Evolutionary conservation across 2,113 vertebrate species (phyloP), one percentile per base, ranked within the genome.

Genomic region (Verasper variegatus): DNA sequence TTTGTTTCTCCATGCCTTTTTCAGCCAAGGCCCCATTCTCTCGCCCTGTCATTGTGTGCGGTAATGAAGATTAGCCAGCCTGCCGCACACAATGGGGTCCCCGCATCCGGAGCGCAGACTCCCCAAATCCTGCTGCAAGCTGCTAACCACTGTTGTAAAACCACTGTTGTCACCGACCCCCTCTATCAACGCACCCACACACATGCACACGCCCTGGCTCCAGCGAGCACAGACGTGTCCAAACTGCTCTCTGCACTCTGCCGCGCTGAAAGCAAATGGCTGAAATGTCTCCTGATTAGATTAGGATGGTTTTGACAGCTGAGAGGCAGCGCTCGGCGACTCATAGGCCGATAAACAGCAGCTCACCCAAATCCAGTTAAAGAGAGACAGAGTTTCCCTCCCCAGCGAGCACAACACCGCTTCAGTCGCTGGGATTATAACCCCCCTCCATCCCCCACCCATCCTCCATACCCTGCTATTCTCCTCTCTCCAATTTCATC

Each of bases 291-390:
- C 75, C 78, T 86, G 92, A 93, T 91, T 91, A 91, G 92, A 93
- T 93, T 89, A 90, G 89, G 85, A 70, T 68, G 91, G 58, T 88
- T 90, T 86, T 90, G 87, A 92, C 87, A 81, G 90, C 85, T 88
- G 85, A 90, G 87, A 83, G 86, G 69, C 56, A 82, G 72, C 76
- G 68, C 84, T 86, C 75, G 83, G 87, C 83, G 76, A 92, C 85
- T 88, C 83, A 66, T 61, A 75, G 35, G 8, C 82, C 72, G 85
- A 91, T 90, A 90, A 91, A 93, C 90, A 90, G 84, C 88, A 68
- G 90, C 89, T 93, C 90, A 88, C 73, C 89, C 85, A 93, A 93
- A 93, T 91, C 91, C 91, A 89, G 89, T 92, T 93, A 91, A 91
- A 89, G 74, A 87, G 90, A 91, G 90, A 91, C 89, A 93, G 87